Evolutionary conservation across 2,797 vertebrate species (phyloP).

Genomic region (Clarias fuscus): DNA sequence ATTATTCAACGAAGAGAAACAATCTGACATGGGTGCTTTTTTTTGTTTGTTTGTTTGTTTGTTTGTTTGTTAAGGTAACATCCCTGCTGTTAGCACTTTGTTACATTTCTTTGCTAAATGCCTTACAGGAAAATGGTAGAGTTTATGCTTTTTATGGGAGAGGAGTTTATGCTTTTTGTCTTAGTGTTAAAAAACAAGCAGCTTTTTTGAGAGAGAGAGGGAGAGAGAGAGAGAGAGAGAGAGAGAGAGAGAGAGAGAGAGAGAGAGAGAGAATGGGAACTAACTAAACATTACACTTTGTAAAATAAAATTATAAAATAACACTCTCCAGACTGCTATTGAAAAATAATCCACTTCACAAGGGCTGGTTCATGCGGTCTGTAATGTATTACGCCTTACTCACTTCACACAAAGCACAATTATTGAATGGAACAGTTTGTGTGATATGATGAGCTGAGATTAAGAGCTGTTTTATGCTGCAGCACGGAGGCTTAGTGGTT

Average conservation of each 20-base stretch:
- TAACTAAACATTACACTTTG: too few relatives aligned
- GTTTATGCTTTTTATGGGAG: too few relatives aligned
- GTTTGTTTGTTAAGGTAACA: too few relatives aligned
- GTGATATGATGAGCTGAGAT: not conserved
- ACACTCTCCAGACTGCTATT: not conserved
- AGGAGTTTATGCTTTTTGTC: not conserved
- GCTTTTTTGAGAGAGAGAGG: too few relatives aligned
- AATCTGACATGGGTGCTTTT: too few relatives aligned
- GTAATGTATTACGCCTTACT: not conserved
- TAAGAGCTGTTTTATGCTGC: not conserved
- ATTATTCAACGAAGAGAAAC: too few relatives aligned
- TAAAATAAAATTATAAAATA: not conserved
- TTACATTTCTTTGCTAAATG: not conserved
- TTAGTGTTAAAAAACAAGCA: not conserved
- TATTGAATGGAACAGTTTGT: not conserved
- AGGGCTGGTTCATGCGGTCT: not conserved
- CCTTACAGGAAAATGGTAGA: not conserved
- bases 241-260: not conserved
- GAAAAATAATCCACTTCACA: not conserved
- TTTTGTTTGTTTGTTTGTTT: too few relatives aligned
- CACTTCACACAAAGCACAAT: not conserved
- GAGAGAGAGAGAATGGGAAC: not conserved
- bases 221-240: not conserved
- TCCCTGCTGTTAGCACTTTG: not conserved
- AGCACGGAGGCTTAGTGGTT: too few relatives aligned